Evolutionary conservation across 2,888 invertebrate species (phyloP).

Genomic region (Cephus rjabovi): DNA sequence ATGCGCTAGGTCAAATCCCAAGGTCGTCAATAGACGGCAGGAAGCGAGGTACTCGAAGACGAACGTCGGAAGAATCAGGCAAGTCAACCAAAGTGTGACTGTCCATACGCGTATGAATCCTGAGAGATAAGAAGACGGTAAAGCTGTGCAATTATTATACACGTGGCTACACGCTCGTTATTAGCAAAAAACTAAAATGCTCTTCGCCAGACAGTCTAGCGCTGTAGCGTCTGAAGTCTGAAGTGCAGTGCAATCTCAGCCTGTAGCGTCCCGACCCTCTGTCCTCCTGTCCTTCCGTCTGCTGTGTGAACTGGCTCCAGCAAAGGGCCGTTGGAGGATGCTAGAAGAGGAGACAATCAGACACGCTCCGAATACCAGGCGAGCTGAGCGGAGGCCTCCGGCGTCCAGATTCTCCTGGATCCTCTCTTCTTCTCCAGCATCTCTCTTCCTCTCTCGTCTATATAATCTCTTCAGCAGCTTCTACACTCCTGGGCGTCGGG

Average conservation of each 20-base stretch:
- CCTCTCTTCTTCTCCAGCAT: constrained; percentile 4
- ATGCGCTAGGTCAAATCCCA: background rate
- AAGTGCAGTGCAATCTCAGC: background rate
- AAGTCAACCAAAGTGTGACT: background rate
- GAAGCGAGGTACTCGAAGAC: background rate
- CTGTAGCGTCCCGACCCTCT: background rate
- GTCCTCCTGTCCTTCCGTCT: background rate
- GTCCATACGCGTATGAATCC: background rate
- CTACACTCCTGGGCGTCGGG: background rate
- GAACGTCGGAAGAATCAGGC: background rate
- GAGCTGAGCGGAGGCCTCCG: constrained; percentile 10
- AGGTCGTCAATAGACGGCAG: background rate
- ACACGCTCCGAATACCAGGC: constrained; percentile 29
- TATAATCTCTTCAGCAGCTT: background rate
- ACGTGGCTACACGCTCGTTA: background rate
- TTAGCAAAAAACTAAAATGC: background rate
- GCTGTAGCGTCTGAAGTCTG: background rate
- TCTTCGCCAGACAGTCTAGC: background rate
- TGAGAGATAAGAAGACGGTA: background rate
- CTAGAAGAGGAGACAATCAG: constrained; percentile 31
- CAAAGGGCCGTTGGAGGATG: constrained; percentile 11
- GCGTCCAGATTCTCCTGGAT: constrained; percentile 12
- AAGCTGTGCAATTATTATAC: background rate
- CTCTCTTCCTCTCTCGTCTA: constrained; percentile 9
- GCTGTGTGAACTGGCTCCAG: constrained; percentile 1